Evolutionary conservation across 2,888 invertebrate species (phyloP).

Genomic region (Lasioglossum malachurum): DNA sequence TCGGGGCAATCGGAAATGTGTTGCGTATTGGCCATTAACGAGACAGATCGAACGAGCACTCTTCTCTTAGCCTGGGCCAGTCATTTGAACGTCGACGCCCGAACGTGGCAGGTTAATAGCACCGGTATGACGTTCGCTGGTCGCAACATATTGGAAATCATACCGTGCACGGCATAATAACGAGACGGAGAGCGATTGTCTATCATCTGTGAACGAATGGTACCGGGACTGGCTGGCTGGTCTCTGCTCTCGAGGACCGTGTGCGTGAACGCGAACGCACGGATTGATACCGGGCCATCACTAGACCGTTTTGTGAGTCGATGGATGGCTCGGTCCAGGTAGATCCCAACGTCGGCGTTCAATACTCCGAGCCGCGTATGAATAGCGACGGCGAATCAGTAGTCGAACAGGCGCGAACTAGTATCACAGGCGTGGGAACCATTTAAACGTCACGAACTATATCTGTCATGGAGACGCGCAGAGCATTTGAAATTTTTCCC

Average conservation of each 20-base stretch:
- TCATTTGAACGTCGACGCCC: conserved; percentile 64
- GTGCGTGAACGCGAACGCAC: not conserved
- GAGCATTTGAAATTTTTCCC: conserved; percentile 44
- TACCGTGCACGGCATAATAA: conserved; percentile 46
- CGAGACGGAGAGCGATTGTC: not conserved
- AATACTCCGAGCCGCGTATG: conserved; percentile 53
- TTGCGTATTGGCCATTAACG: conserved; percentile 70
- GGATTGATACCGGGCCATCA: not conserved
- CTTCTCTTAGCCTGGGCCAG: conserved; percentile 49
- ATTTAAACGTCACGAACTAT: conserved; percentile 67
- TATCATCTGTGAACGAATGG: conserved; percentile 1
- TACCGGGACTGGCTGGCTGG: not conserved
- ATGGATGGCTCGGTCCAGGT: conserved; percentile 28
- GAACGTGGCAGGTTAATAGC: not conserved
- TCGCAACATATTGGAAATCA: conserved; percentile 76
- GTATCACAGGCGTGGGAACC: conserved; percentile 59
- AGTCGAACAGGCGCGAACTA: conserved; percentile 56
- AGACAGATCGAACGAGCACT: conserved; percentile 56
- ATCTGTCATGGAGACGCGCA: conserved; percentile 49
- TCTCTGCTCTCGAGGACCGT: not conserved
- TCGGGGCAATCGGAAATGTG: conserved; percentile 64
- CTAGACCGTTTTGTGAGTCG: conserved; percentile 6
- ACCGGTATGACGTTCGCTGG: conserved; percentile 38
- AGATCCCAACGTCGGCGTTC: conserved; percentile 51
- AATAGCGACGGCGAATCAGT: conserved; percentile 64